A percentile compares a stretch with the other conserved stretches of the same genome.
phyloP scores from a whole-genome alignment of 92 coral and sea anemone genomes.

The Zoanthus solanderi region DNA sequence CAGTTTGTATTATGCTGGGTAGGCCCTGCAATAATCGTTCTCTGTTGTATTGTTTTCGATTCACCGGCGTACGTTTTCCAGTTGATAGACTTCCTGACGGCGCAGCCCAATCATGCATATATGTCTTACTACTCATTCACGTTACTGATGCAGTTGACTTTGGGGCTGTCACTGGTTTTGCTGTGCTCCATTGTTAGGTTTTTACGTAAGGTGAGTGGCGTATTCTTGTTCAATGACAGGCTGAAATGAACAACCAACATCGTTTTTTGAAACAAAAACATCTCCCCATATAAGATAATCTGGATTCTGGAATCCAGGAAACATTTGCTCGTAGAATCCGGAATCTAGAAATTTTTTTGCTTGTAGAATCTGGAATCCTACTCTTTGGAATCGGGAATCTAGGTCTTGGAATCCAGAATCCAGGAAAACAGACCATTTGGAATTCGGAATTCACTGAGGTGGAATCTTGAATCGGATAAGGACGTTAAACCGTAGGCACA shows the following conservation, averaged over 20 bases:
- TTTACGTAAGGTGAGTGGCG: constrained; percentile 75
- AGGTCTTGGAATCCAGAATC: too few relatives aligned
- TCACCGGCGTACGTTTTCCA: constrained; percentile 82
- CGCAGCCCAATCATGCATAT: constrained; percentile 63
- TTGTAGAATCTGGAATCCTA: too few relatives aligned
- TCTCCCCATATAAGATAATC: too few relatives aligned
- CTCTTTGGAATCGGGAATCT: too few relatives aligned
- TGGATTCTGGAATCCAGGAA: too few relatives aligned
- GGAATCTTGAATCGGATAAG: too few relatives aligned
- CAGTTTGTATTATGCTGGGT: constrained; percentile 83
- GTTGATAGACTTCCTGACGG: constrained; percentile 80
- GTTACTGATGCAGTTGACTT: constrained; percentile 88
- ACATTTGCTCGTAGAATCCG: too few relatives aligned
- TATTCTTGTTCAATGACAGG: background rate
- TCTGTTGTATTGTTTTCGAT: constrained; percentile 67
- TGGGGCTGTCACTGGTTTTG: constrained; percentile 79
- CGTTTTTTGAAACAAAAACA: too few relatives aligned
- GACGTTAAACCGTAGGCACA: too few relatives aligned
- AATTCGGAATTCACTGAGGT: too few relatives aligned
- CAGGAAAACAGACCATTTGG: too few relatives aligned
- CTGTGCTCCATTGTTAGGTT: constrained; percentile 89
- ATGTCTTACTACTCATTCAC: constrained; percentile 79
- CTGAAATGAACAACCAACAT: background rate
- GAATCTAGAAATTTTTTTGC: too few relatives aligned
- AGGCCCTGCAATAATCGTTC: constrained; percentile 88